These are phyloP conservation scores for Psilopsiagon aurifrons DNA, from an alignment of 2,113 vertebrate species.

Conservation along the genomic window DNA sequence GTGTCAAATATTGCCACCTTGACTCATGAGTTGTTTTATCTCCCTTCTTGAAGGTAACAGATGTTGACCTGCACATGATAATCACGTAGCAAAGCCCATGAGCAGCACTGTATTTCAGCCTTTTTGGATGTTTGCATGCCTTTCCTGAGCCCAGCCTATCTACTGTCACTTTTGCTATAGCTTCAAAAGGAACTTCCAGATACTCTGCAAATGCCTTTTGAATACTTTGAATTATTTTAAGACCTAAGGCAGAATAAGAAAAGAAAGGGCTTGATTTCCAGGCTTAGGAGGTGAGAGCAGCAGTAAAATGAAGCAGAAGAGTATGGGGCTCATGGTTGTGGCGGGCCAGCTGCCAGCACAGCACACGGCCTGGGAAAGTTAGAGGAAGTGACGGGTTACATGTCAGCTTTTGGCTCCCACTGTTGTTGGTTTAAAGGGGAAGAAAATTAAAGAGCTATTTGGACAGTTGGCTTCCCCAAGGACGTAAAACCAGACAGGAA, in stretches of 20 bases:
- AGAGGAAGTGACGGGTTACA: not conserved
- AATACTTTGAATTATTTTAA: not conserved
- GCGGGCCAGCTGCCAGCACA: not conserved
- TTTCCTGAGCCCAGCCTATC: not conserved
- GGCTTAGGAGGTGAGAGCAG: not conserved
- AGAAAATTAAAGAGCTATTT: slow-evolving; percentile 24
- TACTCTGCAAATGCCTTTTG: not conserved
- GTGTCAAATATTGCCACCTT: not conserved
- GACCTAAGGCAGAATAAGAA: not conserved
- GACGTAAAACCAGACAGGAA: not conserved
- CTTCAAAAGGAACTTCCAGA: not conserved
- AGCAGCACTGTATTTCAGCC: not conserved
- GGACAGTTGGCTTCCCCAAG: not conserved
- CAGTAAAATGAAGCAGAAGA: not conserved
- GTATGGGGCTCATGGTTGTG: accelerated
- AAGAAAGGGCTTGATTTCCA: not conserved
- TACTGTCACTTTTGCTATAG: not conserved
- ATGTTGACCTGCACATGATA: not conserved
- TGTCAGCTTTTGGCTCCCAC: accelerated
- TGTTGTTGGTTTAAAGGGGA: not conserved
- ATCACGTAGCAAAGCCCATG: accelerated
- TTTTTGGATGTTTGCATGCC: accelerated
- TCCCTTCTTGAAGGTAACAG: not conserved
- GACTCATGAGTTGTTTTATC: not conserved
- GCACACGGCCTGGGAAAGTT: not conserved